Conservation (phyloP, 1,140 invertebrate species). For the Paracyclopina nana region DNA sequence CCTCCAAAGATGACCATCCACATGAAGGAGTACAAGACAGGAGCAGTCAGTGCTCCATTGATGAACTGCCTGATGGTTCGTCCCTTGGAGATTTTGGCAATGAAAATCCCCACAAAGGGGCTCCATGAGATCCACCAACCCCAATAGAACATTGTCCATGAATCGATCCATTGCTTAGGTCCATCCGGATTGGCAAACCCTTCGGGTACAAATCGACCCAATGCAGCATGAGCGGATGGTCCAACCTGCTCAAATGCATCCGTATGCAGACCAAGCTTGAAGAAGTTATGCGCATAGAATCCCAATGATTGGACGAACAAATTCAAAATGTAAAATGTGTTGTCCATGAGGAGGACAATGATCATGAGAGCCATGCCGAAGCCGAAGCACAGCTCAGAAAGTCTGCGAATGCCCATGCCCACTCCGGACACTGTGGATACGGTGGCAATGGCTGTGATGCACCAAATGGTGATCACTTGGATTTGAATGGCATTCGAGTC, state of each 20-base stretch:
- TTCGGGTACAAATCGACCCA: constrained; percentile 1
- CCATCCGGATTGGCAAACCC: not conserved
- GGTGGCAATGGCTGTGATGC: constrained; percentile 6
- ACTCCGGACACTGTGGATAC: constrained; percentile 10
- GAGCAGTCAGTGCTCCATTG: constrained; percentile 3
- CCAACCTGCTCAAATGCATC: constrained; percentile 13
- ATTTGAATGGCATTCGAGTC: not conserved
- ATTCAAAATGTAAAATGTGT: constrained; percentile 10
- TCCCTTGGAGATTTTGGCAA: constrained; percentile 13
- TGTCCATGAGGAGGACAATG: constrained; percentile 1
- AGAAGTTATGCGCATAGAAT: constrained; percentile 7
- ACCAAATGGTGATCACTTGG: constrained; percentile 8
- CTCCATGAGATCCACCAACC: constrained; percentile 13
- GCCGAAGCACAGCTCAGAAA: constrained; percentile 3
- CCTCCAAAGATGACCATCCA: constrained; percentile 14
- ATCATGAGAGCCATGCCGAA: constrained; percentile 7
- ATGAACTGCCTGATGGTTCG: constrained; percentile 14
- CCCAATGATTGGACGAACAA: constrained; percentile 7
- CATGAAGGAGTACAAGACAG: constrained; percentile 5
- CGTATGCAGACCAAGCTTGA: constrained; percentile 5
- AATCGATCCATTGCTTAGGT: constrained; percentile 6
- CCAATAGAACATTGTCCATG: constrained; percentile 11
- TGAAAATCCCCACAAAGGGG: constrained; percentile 16
- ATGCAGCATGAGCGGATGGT: not conserved
- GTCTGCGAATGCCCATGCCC: constrained; percentile 5